phyloP scores from a whole-genome alignment of 2,797 vertebrate species.

The Apogon talboti region DNA sequence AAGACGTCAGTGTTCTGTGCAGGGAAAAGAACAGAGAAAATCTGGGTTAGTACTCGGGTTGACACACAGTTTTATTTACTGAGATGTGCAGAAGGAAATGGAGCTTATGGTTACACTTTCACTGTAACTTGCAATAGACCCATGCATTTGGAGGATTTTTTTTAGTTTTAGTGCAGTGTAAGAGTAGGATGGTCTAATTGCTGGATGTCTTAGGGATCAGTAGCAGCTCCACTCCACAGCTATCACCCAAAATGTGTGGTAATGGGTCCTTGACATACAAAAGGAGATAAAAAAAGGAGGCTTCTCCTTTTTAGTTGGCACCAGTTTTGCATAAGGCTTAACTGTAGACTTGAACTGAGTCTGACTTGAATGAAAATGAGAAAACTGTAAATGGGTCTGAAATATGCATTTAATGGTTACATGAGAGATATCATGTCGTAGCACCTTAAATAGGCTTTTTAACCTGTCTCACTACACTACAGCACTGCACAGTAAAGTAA shows the following conservation, averaged over 20 bases:
- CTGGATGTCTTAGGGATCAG: background rate
- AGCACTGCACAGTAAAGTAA: no score
- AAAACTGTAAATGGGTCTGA: conserved; percentile 8
- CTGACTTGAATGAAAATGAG: conserved; percentile 19
- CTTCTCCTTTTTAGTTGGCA: conserved; percentile 7
- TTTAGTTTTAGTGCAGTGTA: background rate
- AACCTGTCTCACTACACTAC: no score
- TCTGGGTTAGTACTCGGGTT: background rate
- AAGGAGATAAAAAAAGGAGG: conserved; percentile 5
- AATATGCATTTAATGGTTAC: conserved; percentile 13
- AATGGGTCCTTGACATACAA: conserved; percentile 15
- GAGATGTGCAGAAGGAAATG: background rate
- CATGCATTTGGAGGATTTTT: background rate
- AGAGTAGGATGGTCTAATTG: background rate
- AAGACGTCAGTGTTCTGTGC: conserved; percentile 89
- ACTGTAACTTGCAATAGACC: background rate
- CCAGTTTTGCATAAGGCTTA: conserved; percentile 19
- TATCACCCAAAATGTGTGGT: conserved; percentile 6
- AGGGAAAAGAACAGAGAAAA: conserved; percentile 1
- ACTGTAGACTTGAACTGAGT: conserved; percentile 8
- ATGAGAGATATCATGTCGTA: background rate
- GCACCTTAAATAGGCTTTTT: no score
- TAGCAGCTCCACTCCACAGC: background rate
- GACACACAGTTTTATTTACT: background rate
- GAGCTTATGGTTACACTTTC: background rate